phyloP scores from a whole-genome alignment of 2,888 invertebrate species.

The Dicyrtoma fusca region DNA sequence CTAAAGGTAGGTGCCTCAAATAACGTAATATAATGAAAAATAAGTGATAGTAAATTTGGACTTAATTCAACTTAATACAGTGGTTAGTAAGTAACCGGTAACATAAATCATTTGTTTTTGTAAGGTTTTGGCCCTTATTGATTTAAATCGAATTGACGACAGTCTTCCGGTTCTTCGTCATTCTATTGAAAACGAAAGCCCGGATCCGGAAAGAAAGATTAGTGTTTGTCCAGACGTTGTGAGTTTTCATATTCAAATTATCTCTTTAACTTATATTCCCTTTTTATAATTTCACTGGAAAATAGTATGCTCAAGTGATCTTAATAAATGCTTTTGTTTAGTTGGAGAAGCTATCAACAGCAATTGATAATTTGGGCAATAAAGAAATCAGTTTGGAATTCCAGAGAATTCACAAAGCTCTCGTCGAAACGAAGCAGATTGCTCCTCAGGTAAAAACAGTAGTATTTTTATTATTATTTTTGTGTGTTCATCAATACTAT shows the following conservation, averaged over 20 bases:
- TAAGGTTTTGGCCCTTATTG: conserved; percentile 66
- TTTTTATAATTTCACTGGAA: too few species aligned
- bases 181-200: conserved; percentile 66
- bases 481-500: neutral
- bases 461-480: neutral
- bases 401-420: conserved; percentile 64
- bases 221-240: conserved; percentile 70
- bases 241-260: too few species aligned
- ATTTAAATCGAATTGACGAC: conserved; percentile 69
- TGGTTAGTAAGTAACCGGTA: too few species aligned
- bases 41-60: too few species aligned
- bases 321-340: conserved; percentile 57
- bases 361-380: conserved; percentile 62
- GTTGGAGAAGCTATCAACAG: conserved; percentile 64
- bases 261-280: too few species aligned
- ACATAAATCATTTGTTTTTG: too few species aligned
- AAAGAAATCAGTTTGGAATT: conserved; percentile 66
- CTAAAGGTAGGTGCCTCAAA: too few species aligned
- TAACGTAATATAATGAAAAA: too few species aligned
- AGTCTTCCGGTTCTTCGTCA: conserved; percentile 66
- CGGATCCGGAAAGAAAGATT: conserved; percentile 63
- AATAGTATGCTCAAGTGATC: too few species aligned
- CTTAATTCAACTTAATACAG: too few species aligned
- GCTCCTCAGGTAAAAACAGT: conserved; percentile 60
- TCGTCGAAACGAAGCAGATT: conserved; percentile 65